These are phyloP conservation scores for Actenoides lindsayi DNA, from an alignment of 2,113 vertebrate genomes.

Conservation along the genomic window DNA sequence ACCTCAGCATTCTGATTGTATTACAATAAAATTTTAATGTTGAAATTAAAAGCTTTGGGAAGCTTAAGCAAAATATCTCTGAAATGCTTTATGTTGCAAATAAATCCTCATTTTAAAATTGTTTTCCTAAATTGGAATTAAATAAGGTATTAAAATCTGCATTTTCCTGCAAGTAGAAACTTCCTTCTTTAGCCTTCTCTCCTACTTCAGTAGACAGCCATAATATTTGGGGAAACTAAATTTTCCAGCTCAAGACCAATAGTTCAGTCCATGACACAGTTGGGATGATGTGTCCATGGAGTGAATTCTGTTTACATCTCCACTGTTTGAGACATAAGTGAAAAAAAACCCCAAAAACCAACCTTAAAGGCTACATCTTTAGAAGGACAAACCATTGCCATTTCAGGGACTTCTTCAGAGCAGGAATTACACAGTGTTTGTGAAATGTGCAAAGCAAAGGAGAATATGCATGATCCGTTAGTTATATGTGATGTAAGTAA, in stretches of 20 bases:
- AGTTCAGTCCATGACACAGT: background rate
- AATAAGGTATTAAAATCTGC: background rate
- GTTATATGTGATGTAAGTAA: background rate
- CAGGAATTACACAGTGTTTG: background rate
- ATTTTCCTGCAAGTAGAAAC: background rate
- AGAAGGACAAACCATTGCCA: background rate
- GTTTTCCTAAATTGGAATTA: background rate
- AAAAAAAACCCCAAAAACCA: background rate
- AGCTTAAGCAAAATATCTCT: background rate
- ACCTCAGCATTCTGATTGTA: background rate
- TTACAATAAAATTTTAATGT: background rate
- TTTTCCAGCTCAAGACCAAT: background rate
- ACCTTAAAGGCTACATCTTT: background rate
- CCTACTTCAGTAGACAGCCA: background rate
- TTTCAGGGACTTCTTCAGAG: background rate
- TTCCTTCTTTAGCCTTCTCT: background rate
- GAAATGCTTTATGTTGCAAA: background rate
- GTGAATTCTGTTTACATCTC: background rate
- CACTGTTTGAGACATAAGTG: background rate
- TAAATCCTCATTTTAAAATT: background rate
- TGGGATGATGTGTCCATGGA: background rate
- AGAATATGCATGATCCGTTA: slow-evolving; percentile 5
- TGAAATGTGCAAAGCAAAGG: background rate
- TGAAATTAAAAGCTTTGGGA: background rate
- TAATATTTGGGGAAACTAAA: background rate